Evolutionary conservation across 2,113 vertebrate genomes (phyloP), one percentile per base, ranked within the genome.

Genomic region (Lagopus leucura): DNA sequence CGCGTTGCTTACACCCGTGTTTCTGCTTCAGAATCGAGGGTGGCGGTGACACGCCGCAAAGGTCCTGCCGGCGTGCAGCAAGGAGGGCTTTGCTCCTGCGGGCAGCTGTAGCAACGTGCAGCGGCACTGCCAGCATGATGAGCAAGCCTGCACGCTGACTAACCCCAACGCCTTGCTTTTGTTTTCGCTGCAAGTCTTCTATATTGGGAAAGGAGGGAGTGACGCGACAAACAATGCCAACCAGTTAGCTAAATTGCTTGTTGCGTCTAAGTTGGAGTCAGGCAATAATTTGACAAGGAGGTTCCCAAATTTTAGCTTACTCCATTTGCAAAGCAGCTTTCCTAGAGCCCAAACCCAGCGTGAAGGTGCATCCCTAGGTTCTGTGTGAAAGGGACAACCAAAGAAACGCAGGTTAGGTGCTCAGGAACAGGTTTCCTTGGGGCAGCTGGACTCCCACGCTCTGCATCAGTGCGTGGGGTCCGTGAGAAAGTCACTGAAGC

Each of bases 21-120:
- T 52, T 14, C 52, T 25, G 21, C 58, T 36, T 55, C 28, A 8
- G 14, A 55, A 17, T 28, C 52, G 15, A 30, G 52, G 15, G 27
- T 55, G 52, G 4, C 15, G 27, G 28, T 30, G 52, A 55, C 52
- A 6, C 27, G 8, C 52, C 8, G 30, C 25, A 2, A 22, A 40
- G 47, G 4, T 11, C 43, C 2, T 10, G 22, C 61, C 16, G 4
- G 45, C 5, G 0, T 5, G 1, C 25, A 4, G 82, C 32, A 2
- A 1, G 58, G 57, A 34, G 11, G 52, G 15, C 17, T 30, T 69
- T 13, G 0, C 16, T 50, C 47, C 63, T 3, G 0, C 16, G 19
- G 34, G 18, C 3, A 4, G 22, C 80, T 58, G 8, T 0, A 6
- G 65, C 73, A 19, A 19, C 5, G 2, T 32, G 63, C 16, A 0